Evolutionary conservation across 2,888 invertebrate genomes (phyloP).

Genomic region (Nomada fucata): DNA sequence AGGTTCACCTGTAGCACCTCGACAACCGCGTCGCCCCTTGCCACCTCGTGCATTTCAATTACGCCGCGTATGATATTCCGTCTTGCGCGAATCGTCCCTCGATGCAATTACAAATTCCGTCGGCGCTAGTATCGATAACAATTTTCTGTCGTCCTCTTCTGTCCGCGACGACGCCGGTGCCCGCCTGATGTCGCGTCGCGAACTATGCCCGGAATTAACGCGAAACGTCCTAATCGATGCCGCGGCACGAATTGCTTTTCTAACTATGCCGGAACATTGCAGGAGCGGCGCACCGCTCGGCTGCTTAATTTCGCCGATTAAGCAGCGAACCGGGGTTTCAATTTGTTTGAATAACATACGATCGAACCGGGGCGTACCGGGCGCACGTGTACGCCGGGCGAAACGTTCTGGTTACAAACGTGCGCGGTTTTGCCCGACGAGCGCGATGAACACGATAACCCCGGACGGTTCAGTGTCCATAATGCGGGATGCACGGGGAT

Average conservation of each 20-base stretch:
- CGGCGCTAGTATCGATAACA: neutral
- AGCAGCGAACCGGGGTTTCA: constrained; percentile 20
- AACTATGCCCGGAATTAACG: constrained; percentile 12
- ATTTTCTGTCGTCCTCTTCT: constrained; percentile 24
- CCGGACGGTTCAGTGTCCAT: constrained; percentile 40
- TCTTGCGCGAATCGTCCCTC: too few relatives aligned
- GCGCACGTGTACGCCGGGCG: neutral
- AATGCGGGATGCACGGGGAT: constrained; percentile 55
- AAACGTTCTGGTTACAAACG: neutral
- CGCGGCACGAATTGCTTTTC: constrained; percentile 40
- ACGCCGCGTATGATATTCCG: neutral
- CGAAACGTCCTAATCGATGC: constrained; percentile 35
- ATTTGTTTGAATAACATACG: constrained; percentile 33
- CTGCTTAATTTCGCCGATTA: constrained; percentile 28
- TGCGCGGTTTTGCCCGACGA: neutral
- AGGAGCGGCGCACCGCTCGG: neutral
- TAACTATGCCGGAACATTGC: neutral
- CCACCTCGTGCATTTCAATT: neutral
- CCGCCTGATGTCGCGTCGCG: constrained; percentile 4
- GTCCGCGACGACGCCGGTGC: constrained; percentile 9
- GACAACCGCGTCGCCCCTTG: neutral
- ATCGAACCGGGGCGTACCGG: constrained; percentile 1
- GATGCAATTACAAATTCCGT: constrained; percentile 1
- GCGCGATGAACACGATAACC: constrained; percentile 35
- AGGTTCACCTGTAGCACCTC: neutral